These are phyloP conservation scores for Porites evermanni DNA, from an alignment of 92 coral and sea anemone genomes.

Conservation along the genomic window DNA sequence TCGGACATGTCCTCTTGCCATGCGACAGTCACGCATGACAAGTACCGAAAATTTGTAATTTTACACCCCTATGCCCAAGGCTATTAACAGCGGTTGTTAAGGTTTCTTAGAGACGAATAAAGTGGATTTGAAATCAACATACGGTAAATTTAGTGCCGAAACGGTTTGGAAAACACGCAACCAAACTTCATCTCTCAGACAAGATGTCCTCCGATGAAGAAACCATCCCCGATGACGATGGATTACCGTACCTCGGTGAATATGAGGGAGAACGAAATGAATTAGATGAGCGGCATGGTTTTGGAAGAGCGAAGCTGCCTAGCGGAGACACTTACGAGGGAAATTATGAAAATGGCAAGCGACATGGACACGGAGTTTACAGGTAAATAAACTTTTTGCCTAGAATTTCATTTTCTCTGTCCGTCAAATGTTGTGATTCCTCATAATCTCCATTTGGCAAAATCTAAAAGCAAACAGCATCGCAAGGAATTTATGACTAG, in stretches of 20 bases:
- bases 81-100: not conserved
- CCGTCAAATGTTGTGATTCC: not conserved
- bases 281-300: constrained; percentile 78
- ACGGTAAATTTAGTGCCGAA: not conserved
- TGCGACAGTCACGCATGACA: not conserved
- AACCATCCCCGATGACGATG: constrained; percentile 69
- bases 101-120: constrained; percentile 41
- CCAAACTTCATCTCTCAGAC: not conserved
- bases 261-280: constrained; percentile 88
- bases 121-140: constrained; percentile 25
- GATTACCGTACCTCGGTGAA: constrained; percentile 85
- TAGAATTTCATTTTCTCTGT: not conserved
- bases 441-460: not conserved
- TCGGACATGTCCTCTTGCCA: not conserved
- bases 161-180: not conserved
- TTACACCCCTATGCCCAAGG: constrained; percentile 22
- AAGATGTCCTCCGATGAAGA: constrained; percentile 84
- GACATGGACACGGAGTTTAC: constrained; percentile 80
- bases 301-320: constrained; percentile 85
- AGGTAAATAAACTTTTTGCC: constrained; percentile 54
- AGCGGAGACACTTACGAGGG: constrained; percentile 90
- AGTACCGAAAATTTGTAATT: not conserved
- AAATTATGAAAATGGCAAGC: constrained; percentile 78
- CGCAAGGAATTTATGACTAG: not conserved
- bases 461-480: not conserved